Percentiles rank a stretch among this genome's conserved stretches.
phyloP scores from a whole-genome alignment of 23 tunicate species.

The Styela plicata region DNA sequence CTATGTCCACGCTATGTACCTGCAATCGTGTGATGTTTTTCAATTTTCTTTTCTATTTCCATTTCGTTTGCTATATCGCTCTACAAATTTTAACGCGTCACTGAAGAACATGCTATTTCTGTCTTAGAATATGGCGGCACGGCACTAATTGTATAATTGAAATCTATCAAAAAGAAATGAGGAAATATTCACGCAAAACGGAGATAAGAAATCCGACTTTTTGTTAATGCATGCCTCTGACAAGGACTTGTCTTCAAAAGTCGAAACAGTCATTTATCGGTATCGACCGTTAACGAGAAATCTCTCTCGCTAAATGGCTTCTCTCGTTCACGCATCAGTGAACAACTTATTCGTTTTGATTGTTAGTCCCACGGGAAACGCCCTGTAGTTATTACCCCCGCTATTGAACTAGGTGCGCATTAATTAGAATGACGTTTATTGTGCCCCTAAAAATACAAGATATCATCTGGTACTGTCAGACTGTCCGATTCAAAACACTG shows the following conservation, averaged over 20 bases:
- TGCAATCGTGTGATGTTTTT: too few relatives aligned
- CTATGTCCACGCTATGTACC: too few relatives aligned
- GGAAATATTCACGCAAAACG: too few relatives aligned
- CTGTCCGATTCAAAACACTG: background rate
- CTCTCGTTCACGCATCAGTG: conserved; percentile 7
- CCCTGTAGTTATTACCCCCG: background rate
- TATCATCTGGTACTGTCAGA: background rate
- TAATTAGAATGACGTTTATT: background rate
- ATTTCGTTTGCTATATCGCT: too few relatives aligned
- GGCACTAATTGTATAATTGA: too few relatives aligned
- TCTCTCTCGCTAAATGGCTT: background rate
- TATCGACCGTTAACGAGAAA: background rate
- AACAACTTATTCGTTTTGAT: conserved; percentile 10
- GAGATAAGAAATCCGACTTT: background rate
- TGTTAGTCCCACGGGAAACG: background rate
- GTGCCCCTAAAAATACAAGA: background rate
- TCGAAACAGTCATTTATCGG: background rate
- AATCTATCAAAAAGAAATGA: too few relatives aligned
- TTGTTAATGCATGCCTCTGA: background rate
- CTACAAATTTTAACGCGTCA: too few relatives aligned
- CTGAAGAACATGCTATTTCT: too few relatives aligned
- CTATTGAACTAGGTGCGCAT: conserved; percentile 11
- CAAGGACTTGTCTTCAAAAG: background rate
- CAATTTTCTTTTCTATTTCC: too few relatives aligned
- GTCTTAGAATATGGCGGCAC: too few relatives aligned